phyloP scores from a whole-genome alignment of 2,113 vertebrate species.

The Isichthys henryi region DNA sequence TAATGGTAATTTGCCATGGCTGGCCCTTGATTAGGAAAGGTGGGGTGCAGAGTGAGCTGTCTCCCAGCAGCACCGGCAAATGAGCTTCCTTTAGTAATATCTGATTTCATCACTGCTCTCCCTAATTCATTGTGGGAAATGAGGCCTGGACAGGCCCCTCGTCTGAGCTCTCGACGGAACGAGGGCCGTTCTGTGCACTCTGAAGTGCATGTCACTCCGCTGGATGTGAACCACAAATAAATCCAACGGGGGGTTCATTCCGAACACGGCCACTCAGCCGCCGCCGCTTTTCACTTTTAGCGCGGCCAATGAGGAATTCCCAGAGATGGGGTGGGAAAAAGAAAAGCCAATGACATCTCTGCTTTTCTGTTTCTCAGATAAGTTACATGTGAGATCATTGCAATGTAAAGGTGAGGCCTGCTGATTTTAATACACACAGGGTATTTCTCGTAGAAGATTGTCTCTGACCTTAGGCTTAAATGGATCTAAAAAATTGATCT shows the following conservation, averaged over 20 bases:
- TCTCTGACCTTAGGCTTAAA: neutral
- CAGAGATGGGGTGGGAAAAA: too few relatives aligned
- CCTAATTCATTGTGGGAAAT: slow-evolving; percentile 6
- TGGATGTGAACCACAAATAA: neutral
- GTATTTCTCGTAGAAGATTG: neutral
- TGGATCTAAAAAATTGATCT: slow-evolving; percentile 12
- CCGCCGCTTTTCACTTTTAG: neutral
- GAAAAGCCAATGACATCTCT: neutral
- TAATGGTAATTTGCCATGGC: neutral
- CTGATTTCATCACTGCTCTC: neutral
- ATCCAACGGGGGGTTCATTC: neutral
- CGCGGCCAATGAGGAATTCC: neutral
- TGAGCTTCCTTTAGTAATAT: slow-evolving; percentile 2
- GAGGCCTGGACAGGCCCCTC: neutral
- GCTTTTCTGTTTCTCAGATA: neutral
- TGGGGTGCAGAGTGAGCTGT: neutral
- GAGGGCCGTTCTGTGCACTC: neutral
- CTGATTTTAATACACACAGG: neutral
- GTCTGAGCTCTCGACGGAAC: neutral
- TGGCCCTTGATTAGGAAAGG: neutral
- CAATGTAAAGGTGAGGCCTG: neutral
- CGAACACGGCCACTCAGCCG: neutral
- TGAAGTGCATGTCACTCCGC: neutral
- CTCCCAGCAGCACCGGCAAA: neutral
- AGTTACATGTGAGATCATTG: neutral